These are phyloP conservation scores for Semicossyphus pulcher DNA, from an alignment of 2,113 vertebrate genomes.

Conservation along the genomic window DNA sequence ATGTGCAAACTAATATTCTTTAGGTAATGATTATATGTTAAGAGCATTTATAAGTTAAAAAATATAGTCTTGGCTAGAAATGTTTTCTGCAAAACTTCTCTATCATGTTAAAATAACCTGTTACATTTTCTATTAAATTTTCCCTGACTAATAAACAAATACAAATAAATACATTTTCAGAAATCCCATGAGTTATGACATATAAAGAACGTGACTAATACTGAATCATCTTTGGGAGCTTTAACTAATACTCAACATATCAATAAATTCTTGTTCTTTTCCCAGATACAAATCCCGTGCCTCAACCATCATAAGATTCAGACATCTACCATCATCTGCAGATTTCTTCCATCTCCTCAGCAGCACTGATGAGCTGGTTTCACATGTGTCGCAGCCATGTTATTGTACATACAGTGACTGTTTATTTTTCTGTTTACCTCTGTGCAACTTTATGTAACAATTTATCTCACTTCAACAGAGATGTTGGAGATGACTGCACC, in stretches of 20 bases:
- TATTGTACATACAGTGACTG: slow-evolving; percentile 11
- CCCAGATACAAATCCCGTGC: slow-evolving; percentile 58
- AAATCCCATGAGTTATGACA: background rate
- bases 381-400: background rate
- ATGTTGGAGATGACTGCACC: background rate
- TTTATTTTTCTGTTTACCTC: slow-evolving; percentile 7
- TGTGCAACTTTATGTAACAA: background rate
- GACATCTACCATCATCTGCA: background rate
- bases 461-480: slow-evolving; percentile 1
- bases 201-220: background rate
- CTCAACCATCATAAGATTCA: slow-evolving; percentile 67
- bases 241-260: background rate
- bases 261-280: slow-evolving; percentile 9
- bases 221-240: background rate
- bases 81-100: too few relatives aligned
- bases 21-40: too few relatives aligned
- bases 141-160: too few relatives aligned
- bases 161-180: background rate
- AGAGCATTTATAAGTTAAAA: too few relatives aligned
- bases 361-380: slow-evolving; percentile 8
- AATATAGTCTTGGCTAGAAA: too few relatives aligned
- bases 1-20: too few relatives aligned
- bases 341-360: slow-evolving; percentile 8
- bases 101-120: too few relatives aligned
- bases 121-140: too few relatives aligned